Conservation (phyloP, 1,140 invertebrate species). For the Apis laboriosa region DNA sequence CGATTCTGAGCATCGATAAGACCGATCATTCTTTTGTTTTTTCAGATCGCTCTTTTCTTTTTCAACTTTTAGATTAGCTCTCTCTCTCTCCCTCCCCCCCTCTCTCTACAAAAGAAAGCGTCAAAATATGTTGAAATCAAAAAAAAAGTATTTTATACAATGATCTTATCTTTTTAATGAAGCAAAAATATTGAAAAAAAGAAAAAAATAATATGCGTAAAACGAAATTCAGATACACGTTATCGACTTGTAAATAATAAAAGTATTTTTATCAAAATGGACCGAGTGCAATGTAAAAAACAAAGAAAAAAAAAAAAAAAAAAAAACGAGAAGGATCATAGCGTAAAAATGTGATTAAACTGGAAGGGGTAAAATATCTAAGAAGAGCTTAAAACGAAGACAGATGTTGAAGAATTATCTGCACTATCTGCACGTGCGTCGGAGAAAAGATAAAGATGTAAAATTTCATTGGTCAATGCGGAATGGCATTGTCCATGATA, state of each 20-base stretch:
- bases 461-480: conserved; percentile 34
- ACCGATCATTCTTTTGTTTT: background rate
- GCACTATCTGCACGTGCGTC: conserved; percentile 45
- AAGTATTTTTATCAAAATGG: conserved; percentile 13
- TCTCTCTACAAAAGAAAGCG: background rate
- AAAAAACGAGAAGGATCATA: background rate
- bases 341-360: background rate
- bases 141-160: background rate
- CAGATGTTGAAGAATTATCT: conserved; percentile 28
- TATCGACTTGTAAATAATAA: conserved; percentile 22
- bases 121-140: background rate
- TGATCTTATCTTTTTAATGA: background rate
- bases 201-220: background rate
- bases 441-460: conserved; percentile 36
- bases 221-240: background rate
- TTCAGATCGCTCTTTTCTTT: background rate
- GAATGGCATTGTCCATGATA: background rate
- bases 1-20: conserved; percentile 49
- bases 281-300: background rate
- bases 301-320: no score
- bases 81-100: no score
- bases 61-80: conserved; percentile 9
- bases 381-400: conserved; percentile 5
- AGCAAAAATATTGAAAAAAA: no score
- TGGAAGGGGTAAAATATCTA: background rate